These are phyloP conservation scores for Pantherophis alleghaniensis DNA, from an alignment of 2,797 vertebrate genomes.

Conservation along the genomic window DNA sequence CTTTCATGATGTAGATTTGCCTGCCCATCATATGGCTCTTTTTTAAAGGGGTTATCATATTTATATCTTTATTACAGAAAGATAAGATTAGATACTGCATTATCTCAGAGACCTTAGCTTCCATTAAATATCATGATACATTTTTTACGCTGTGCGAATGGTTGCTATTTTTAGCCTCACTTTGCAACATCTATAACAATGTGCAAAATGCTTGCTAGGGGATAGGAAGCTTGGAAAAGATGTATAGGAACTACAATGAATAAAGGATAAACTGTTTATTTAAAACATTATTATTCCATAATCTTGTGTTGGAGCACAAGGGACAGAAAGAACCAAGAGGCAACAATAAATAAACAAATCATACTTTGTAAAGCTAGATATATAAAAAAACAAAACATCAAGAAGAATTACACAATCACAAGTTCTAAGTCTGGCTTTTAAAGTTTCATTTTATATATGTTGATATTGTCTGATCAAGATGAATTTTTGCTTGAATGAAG, in stretches of 20 bases:
- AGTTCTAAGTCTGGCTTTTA: background rate
- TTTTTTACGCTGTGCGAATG: background rate
- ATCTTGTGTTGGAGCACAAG: background rate
- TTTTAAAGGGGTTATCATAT: background rate
- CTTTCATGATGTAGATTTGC: background rate
- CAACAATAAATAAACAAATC: background rate
- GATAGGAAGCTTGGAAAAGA: background rate
- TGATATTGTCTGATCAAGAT: background rate
- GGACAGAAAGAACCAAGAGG: background rate
- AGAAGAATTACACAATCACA: background rate
- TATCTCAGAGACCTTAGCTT: background rate
- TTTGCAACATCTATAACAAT: background rate
- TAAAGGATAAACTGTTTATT: background rate
- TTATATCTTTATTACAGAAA: background rate
- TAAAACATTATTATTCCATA: background rate
- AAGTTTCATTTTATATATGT: background rate
- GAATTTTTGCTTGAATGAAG: background rate
- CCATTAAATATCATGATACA: background rate
- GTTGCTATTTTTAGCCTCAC: background rate
- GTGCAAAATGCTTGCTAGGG: background rate
- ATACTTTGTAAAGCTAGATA: background rate
- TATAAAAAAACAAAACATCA: background rate
- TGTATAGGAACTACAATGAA: background rate
- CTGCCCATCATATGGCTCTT: background rate
- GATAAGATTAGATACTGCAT: background rate